Percentiles rank a stretch among this genome's conserved stretches.
Conservation (phyloP, 1,140 invertebrate genomes). For the Pogonus chalceus region DNA sequence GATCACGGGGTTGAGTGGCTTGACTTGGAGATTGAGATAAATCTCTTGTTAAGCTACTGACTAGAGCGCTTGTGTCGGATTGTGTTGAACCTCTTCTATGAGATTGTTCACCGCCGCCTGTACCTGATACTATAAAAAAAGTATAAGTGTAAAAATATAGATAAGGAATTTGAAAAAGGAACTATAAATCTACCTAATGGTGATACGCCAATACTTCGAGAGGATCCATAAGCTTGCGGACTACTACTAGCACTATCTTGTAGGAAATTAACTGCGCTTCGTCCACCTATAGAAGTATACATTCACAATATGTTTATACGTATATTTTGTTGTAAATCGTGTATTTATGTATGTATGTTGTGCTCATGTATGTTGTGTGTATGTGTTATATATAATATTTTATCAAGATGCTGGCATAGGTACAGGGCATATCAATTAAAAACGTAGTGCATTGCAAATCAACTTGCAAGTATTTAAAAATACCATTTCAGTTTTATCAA, state of each 20-base stretch:
- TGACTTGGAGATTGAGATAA: constrained; percentile 45
- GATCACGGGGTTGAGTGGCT: constrained; percentile 44
- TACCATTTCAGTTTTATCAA: no score
- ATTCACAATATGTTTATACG: neutral
- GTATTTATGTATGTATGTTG: neutral
- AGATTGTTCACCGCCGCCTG: constrained; percentile 33
- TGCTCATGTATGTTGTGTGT: neutral
- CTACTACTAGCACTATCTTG: constrained; percentile 42
- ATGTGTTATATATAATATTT: neutral
- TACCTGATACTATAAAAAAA: constrained; percentile 29
- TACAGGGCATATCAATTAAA: neutral
- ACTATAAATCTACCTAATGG: constrained; percentile 41
- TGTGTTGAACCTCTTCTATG: constrained; percentile 47
- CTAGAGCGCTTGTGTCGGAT: constrained; percentile 55
- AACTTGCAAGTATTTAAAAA: no score
- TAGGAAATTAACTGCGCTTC: constrained; percentile 13
- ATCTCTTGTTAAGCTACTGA: constrained; percentile 50
- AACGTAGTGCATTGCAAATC: no score
- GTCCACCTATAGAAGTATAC: neutral
- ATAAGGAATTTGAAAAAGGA: no score
- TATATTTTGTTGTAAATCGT: neutral
- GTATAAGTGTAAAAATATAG: neutral
- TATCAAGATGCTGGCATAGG: neutral
- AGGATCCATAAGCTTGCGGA: constrained; percentile 42
- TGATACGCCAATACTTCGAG: constrained; percentile 46